These are phyloP conservation scores for Temnopleurus reevesii DNA, from an alignment of 53 echinoderm and acorn worm genomes.

Conservation along the genomic window DNA sequence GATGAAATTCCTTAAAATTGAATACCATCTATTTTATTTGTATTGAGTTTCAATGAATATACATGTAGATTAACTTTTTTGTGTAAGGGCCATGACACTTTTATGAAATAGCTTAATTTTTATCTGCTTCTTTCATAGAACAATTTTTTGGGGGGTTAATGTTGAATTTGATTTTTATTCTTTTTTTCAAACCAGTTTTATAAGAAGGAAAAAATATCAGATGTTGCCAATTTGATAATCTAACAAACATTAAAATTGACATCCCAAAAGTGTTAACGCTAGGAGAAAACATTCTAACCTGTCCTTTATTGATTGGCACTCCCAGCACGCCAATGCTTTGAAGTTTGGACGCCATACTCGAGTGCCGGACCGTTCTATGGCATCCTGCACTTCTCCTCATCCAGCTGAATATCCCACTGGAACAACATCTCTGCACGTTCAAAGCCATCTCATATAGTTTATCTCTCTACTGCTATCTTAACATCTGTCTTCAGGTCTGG, in stretches of 20 bases:
- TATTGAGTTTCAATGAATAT: too few species aligned
- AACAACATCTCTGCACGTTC: background rate
- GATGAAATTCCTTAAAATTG: too few species aligned
- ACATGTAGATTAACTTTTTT: too few species aligned
- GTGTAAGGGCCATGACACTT: background rate
- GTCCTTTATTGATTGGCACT: slow-evolving; percentile 66
- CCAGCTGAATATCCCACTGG: background rate
- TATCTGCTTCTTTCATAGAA: background rate
- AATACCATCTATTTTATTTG: too few species aligned
- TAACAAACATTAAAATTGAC: too few species aligned
- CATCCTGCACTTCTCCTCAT: background rate
- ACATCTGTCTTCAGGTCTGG: background rate
- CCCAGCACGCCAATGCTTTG: slow-evolving; percentile 54
- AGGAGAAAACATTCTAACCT: slow-evolving; percentile 26
- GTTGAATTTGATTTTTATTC: background rate
- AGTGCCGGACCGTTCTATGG: background rate
- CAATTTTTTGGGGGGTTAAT: background rate
- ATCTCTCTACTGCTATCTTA: background rate
- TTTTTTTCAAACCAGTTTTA: background rate
- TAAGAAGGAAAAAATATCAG: background rate
- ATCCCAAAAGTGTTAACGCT: too few species aligned
- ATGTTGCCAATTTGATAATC: background rate
- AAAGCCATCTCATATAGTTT: too few species aligned
- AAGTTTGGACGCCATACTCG: slow-evolving; percentile 12
- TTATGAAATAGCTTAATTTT: background rate